Evolutionary conservation across 2,113 vertebrate species (phyloP), one percentile per base, ranked within the genome.

Genomic region (Poecilia latipinna): DNA sequence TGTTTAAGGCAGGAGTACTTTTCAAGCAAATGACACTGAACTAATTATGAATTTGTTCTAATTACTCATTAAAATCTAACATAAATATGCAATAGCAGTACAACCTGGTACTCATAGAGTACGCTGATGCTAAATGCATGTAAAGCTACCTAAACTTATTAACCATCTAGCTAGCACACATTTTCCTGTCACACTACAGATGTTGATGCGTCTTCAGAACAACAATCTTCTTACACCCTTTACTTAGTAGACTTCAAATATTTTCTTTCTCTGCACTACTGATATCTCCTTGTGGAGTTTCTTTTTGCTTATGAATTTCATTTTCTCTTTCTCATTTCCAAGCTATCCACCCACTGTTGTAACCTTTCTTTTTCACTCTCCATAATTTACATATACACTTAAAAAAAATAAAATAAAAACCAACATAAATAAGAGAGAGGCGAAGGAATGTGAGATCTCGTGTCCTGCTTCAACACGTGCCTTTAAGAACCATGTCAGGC

Each of bases 261-360:
- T 15, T 44, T 29, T 33, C 15, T 57, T 57, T 57, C 31, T 65
- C 35, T n/a, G 4, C 33, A 10, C 13, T 44, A 24, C 48, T n/a
- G 17, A 62, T 37, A 42, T 74, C 19, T 57, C 61, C 66, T 12
- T 26, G 1, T 64, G 42, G 26, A 54, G 22, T 15, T 61, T 54
- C 72, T 17, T 74, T 68, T 26, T 42, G 51, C 79, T 15, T 62
- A 2, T 4, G 39, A 29, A 64, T 77, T 77, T 65, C 31, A 29
- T 13, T 79, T 77, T 65, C 1, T 61, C 3, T n/a, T 66, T 48
- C 61, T 54, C 35, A 11, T 69, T 65, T 57, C 5, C 61, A 68
- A 8, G 8, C n/a, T 32, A 74, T 69, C 85, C 82, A 31, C 88
- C 80, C 79, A 87, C 85, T n/a, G 12, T 15, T 11, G 31, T 54